phyloP scores from a whole-genome alignment of 2,888 invertebrate genomes.

The Ischnus inquisitorius region DNA sequence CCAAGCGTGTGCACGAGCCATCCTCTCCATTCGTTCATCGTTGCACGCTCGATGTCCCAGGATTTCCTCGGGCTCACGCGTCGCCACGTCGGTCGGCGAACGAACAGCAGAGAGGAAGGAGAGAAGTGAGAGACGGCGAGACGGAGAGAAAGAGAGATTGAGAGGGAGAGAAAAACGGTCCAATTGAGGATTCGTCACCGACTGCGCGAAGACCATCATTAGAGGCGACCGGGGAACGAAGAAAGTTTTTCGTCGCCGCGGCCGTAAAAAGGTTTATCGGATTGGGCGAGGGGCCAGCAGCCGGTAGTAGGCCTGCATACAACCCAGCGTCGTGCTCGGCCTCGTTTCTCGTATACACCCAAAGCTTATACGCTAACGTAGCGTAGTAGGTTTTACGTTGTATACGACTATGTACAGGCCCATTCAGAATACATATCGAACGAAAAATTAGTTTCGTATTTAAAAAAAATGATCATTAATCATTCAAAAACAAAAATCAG shows the following conservation, averaged over 20 bases:
- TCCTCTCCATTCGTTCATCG: constrained; percentile 13
- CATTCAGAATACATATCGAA: constrained; percentile 2
- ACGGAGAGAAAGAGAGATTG: constrained; percentile 4
- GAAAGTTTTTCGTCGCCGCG: constrained; percentile 59
- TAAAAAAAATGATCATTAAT: not conserved
- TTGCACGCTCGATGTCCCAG: constrained; percentile 15
- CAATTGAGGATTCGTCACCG: constrained; percentile 61
- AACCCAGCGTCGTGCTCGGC: constrained; percentile 23
- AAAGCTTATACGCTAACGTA: constrained; percentile 44
- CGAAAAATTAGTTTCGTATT: not conserved
- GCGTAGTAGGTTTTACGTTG: constrained; percentile 29
- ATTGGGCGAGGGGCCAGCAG: constrained; percentile 59
- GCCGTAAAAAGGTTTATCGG: constrained; percentile 63
- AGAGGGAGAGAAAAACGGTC: constrained; percentile 29
- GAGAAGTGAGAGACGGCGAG: not conserved
- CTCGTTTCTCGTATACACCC: constrained; percentile 45
- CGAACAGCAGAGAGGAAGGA: not conserved
- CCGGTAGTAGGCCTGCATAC: constrained; percentile 6
- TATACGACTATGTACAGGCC: not conserved
- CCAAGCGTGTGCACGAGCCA: constrained; percentile 16
- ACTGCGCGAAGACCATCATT: constrained; percentile 62
- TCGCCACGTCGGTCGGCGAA: constrained; percentile 4
- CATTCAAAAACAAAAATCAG: not conserved
- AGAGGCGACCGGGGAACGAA: constrained; percentile 49
- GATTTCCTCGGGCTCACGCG: constrained; percentile 13